Conservation (phyloP, 2,113 vertebrate genomes). For the Myrmophylax atrothorax region DNA sequence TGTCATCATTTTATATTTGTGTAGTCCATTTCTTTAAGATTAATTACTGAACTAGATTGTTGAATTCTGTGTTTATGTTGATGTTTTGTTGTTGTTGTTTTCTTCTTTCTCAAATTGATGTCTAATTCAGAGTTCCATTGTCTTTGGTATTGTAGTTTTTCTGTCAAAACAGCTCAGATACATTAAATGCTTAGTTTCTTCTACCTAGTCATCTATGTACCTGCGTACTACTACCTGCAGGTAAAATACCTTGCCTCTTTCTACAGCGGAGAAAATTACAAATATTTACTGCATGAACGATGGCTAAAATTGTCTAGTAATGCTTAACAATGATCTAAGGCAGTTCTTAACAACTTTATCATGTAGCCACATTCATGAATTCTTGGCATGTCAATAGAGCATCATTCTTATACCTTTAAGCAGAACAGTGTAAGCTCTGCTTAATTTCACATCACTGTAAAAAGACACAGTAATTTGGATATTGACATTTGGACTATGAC, state of each 20-base stretch:
- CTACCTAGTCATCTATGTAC: fast-evolving
- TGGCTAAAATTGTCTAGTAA: background rate
- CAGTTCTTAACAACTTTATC: background rate
- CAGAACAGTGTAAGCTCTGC: background rate
- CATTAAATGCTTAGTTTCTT: background rate
- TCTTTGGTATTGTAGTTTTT: background rate
- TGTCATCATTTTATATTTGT: background rate
- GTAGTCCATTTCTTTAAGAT: background rate
- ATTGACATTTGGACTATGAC: background rate
- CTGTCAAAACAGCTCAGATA: background rate
- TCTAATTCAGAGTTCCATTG: background rate
- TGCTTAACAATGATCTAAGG: background rate
- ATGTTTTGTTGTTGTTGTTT: fast-evolving
- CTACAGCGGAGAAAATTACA: background rate
- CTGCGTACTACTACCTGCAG: background rate
- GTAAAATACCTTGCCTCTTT: background rate
- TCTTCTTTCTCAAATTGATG: background rate
- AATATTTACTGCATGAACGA: background rate
- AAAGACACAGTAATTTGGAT: background rate
- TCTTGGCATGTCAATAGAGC: background rate
- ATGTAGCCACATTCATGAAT: background rate
- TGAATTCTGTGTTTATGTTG: background rate
- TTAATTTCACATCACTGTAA: background rate
- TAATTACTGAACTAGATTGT: background rate
- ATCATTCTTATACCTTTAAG: background rate